These are phyloP conservation scores for Eledona agricola DNA, from an alignment of 2,888 invertebrate species.

Conservation along the genomic window DNA sequence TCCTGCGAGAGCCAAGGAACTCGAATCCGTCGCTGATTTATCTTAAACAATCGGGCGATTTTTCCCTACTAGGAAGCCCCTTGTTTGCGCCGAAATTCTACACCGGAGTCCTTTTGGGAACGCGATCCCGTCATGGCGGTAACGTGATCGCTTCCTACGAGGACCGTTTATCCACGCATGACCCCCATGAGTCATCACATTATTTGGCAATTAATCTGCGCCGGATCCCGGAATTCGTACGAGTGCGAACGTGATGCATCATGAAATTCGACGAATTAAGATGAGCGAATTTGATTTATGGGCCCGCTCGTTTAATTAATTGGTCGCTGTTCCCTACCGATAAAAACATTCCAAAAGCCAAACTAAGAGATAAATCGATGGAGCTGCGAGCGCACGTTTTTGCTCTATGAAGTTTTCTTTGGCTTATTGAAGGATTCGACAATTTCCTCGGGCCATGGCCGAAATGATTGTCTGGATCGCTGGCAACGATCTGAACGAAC, in stretches of 20 bases:
- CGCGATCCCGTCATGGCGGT: constrained; percentile 9
- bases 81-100: constrained; percentile 17
- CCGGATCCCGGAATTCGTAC: constrained; percentile 37
- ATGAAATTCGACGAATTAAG: constrained; percentile 47
- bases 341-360: constrained; percentile 37
- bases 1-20: constrained; percentile 28
- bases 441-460: constrained; percentile 7
- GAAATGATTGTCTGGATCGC: constrained; percentile 7
- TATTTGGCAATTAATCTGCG: constrained; percentile 45
- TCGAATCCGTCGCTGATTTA: constrained; percentile 30
- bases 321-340: constrained; percentile 32
- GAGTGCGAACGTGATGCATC: constrained; percentile 48
- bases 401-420: constrained; percentile 19
- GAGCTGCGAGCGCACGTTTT: constrained; percentile 22
- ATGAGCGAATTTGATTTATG: constrained; percentile 46
- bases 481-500: background rate
- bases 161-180: constrained; percentile 31
- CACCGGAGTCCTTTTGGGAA: constrained; percentile 10
- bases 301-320: constrained; percentile 38
- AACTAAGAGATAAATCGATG: constrained; percentile 36
- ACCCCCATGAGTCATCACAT: constrained; percentile 36
- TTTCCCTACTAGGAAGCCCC: background rate
- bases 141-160: constrained; percentile 10
- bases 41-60: constrained; percentile 21
- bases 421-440: constrained; percentile 15